Base-by-base conservation (phyloP, 2,888 invertebrate species). In the Muscina levida region DNA sequence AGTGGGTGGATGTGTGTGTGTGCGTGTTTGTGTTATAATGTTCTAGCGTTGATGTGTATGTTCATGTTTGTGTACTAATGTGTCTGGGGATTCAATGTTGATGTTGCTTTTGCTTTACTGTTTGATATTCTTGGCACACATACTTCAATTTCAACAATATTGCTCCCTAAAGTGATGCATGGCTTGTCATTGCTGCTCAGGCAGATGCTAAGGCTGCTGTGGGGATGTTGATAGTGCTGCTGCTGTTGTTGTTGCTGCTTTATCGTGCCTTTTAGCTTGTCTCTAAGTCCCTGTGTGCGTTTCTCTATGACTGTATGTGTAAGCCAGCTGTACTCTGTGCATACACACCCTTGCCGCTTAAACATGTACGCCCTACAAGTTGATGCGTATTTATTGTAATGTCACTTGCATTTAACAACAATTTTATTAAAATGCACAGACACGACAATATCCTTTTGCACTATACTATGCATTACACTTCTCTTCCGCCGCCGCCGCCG, bases 91-190 rank as follows among this genome's bases (percentile, higher is more conserved):
- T n/a, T n/a, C n/a, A n/a, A n/a, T 68, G n/a, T 39, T 67, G 56
- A 26, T 70, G 46, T 22, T 59, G 22, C 48, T 70, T 62, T 17
- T 72, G 51, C 39, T 67, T 8, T 31, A 31, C 31, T 5, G 8
- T 31, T 31, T 74, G 37, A 53, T 62, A 73, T 59, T 70, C 56
- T 67, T 67, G 65, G 76, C 77, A 77, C 79, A 77, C 77, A 70
- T 77, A 81, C 82, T 39, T 51, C 75, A 79, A 48, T 71, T 66
- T 74, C 72, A 67, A 57, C 59, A 70, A 65, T 65, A 68, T 53
- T 79, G 46, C 59, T 79, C 72, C 75, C 79, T 42, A 51, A 77
- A 77, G 72, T 70, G 57, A 73, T 71, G 73, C 70, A 70, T 57
- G 57, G 71, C 71, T 76, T 59, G 78, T 65, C 66, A 77, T 56